Evolutionary conservation across 2,888 invertebrate genomes (phyloP), one percentile per base, ranked within the genome.

Genomic region (Drosophila cracens): DNA sequence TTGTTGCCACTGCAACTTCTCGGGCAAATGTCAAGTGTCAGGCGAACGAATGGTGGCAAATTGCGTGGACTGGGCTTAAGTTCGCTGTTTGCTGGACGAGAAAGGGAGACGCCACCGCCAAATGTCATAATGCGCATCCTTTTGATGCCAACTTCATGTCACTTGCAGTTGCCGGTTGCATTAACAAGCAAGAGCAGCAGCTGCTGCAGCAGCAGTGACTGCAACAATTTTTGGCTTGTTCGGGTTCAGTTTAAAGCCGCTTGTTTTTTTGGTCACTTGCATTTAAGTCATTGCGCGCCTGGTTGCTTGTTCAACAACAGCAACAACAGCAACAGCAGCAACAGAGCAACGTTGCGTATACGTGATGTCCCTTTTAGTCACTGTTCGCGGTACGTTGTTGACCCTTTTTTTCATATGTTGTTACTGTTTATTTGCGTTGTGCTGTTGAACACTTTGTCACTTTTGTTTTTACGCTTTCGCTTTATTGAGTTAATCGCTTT

Each of bases 401-500:
- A 33, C 7, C 16, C 13, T 21, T 21, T 46, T n/a, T 16, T 21
- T 13, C 4, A 46, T 25, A 27, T 33, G 48, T 34, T 52, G 56
- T 25, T 51, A 53, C 27, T 67, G 56, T 56, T 59, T 74, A 65
- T 74, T 52, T 73, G 76, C 63, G 53, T 68, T 74, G 74, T 74
- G 66, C 40, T 68, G 82, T 58, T 74, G 72, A 69, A 73, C 83
- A 83, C 86, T 83, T 83, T 83, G 83, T 83, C 83, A 83, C 87
- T 83, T 86, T 82, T 82, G 86, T 82, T 82, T 82, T 82, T 83
- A 76, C 83, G 84, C 81, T 83, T 76, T 72, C 83, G 84, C 87
- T 83, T 83, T 83, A 83, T 83, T 83, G 87, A 83, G 87, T 83
- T 83, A 83, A 86, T 83, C 83, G 83, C 87, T 83, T 83, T 83